A percentile compares a stretch with the other conserved stretches of the same genome.
These are phyloP conservation scores for Salticus scenicus DNA, from an alignment of 2,888 invertebrate species.

Conservation along the genomic window DNA sequence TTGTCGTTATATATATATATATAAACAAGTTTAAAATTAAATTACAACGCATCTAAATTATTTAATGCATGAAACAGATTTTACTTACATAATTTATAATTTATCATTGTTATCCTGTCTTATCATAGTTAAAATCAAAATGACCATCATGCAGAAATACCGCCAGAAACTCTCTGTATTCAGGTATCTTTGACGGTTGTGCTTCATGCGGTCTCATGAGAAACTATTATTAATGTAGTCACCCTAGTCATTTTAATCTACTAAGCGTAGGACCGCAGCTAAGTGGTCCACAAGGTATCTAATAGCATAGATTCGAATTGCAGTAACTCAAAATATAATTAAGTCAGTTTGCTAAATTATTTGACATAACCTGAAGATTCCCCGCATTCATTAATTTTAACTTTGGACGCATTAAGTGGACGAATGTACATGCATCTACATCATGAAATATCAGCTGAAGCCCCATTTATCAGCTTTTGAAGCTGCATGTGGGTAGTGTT, in stretches of 20 bases:
- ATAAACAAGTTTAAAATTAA: too few relatives aligned
- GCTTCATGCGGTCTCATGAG: neutral
- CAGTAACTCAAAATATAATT: slow-evolving; percentile 55
- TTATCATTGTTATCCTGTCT: too few relatives aligned
- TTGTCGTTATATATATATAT: too few relatives aligned
- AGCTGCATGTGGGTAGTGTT: slow-evolving; percentile 17
- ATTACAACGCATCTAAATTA: too few relatives aligned
- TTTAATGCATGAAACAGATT: too few relatives aligned
- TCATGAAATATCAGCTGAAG: slow-evolving; percentile 45
- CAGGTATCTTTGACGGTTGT: neutral
- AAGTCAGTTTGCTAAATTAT: slow-evolving; percentile 62
- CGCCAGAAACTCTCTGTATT: neutral
- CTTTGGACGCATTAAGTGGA: slow-evolving; percentile 57
- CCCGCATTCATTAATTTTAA: slow-evolving; percentile 54
- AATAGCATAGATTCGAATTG: slow-evolving; percentile 15
- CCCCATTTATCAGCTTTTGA: slow-evolving; percentile 39
- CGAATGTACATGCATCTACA: slow-evolving; percentile 38
- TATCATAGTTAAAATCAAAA: too few relatives aligned
- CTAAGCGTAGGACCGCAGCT: neutral
- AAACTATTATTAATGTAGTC: slow-evolving; percentile 3
- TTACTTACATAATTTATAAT: too few relatives aligned
- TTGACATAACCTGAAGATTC: slow-evolving; percentile 59
- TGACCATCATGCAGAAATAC: neutral
- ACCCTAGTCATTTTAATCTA: slow-evolving; percentile 1
- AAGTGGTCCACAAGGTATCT: neutral